Percentiles rank a stretch among this genome's conserved stretches.
Conservation (phyloP, 1,140 invertebrate species). For the Bombus breviceps region DNA sequence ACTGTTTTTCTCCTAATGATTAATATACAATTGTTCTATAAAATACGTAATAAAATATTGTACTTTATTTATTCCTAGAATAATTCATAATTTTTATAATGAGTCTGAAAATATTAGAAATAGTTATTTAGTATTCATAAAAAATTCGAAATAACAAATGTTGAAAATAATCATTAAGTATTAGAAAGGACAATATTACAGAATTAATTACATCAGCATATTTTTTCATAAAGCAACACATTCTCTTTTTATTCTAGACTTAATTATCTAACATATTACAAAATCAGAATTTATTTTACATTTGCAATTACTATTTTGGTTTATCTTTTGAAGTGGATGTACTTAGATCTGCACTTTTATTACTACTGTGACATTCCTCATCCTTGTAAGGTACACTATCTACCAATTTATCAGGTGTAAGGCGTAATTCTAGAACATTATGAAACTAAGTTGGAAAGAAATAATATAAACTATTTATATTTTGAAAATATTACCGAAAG, state of each 20-base stretch:
- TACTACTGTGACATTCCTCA: slow-evolving; percentile 33
- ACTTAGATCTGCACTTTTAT: slow-evolving; percentile 10
- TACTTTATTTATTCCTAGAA: background rate
- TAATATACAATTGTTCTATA: slow-evolving; percentile 16
- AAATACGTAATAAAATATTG: slow-evolving; percentile 1
- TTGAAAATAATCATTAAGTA: background rate
- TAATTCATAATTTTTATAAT: background rate
- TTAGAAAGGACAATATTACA: background rate
- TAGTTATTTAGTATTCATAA: background rate
- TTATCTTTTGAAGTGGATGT: slow-evolving; percentile 22
- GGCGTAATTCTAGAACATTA: slow-evolving; percentile 80
- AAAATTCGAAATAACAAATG: background rate
- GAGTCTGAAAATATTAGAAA: background rate
- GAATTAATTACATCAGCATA: background rate
- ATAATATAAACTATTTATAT: background rate
- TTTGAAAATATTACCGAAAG: slow-evolving; percentile 81
- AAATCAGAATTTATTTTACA: slow-evolving; percentile 22
- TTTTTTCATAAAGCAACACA: background rate
- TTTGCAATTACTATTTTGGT: slow-evolving; percentile 21
- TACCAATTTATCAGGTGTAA: slow-evolving; percentile 83
- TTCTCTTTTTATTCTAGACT: background rate
- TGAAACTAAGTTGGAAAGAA: background rate
- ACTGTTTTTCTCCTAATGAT: background rate
- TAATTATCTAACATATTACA: background rate
- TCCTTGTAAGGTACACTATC: slow-evolving; percentile 84